Base-by-base conservation (phyloP, 2,113 vertebrate genomes). In the Trochalopteron elliotii region DNA sequence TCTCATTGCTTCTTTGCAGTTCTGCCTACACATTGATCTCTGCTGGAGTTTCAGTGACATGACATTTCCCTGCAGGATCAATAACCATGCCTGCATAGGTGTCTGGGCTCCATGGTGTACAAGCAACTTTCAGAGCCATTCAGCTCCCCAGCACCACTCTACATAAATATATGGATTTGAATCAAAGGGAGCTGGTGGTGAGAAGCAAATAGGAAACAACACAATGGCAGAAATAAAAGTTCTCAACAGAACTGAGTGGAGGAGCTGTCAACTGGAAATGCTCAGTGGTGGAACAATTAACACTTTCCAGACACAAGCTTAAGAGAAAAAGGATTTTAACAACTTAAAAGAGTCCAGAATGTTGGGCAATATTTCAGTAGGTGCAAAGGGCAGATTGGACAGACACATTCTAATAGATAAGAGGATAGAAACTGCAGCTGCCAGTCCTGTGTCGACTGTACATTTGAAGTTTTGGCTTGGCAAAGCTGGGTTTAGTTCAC, bases 21-120 rank as follows among this genome's bases (percentile, higher is more conserved):
- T 90, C 77, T 91, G 55, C 64, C 91, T 74, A 70, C 47, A 37
- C 47, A 61, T 61, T 91, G 72, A 89, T 93, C 87, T 95, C 93
- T 67, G 78, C 65, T 93, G 93, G 90, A 87, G 42, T 33, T 75
- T 67, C 74, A 84, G 85, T 42, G 60, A 70, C 81, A 78, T 31
- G 92, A 61, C 69, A 84, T 93, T 89, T 95, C 77, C 68, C 60
- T 75, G 60, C 69, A 81, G 87, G 72, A 83, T 89, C 87, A 78
- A 40, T 84, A 87, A 44, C 2, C 0, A 2, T 15, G 33, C 42
- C 53, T 47, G n/a, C 35, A 22, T 0, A 55, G 56, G 77, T 72
- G 55, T 45, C 93, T 10, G 3, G 37, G 69, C 57, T 75, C 53
- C 39, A 4, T 2, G 5, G 55, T 37, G 60, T 50, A 79, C 44